Percentiles rank a stretch among this genome's conserved stretches.
Evolutionary conservation across 2,113 vertebrate species (phyloP).

Genomic region (Eidolon helvum): DNA sequence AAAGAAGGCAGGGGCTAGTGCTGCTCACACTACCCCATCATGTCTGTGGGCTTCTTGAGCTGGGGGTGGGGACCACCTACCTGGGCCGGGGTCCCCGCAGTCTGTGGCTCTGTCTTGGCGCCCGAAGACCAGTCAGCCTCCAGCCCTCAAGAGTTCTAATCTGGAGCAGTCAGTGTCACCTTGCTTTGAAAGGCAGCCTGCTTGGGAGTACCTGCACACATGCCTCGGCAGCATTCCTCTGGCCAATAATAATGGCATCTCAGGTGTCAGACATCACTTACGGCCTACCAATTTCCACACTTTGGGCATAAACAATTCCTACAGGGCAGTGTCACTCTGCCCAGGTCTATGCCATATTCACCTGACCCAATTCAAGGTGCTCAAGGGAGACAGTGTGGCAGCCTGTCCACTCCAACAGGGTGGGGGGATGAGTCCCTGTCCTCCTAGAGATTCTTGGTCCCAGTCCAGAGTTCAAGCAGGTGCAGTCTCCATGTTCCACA

Average conservation of each 20-base stretch:
- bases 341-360: background rate
- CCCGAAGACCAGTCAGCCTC: background rate
- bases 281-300: background rate
- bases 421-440: background rate
- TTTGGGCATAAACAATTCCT: background rate
- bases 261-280: background rate
- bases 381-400: background rate
- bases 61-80: background rate
- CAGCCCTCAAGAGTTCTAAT: background rate
- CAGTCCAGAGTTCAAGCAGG: background rate
- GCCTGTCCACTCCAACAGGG: background rate
- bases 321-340: background rate
- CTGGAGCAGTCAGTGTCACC: background rate
- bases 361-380: background rate
- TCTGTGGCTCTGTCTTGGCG: background rate
- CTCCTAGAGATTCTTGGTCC: background rate
- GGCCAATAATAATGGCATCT: background rate
- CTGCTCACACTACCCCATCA: background rate
- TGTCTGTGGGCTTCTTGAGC: background rate
- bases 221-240: background rate
- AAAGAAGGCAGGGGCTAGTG: background rate
- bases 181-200: too few relatives aligned
- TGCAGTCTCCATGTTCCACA: background rate
- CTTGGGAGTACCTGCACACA: background rate
- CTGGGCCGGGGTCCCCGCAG: background rate